Evolutionary conservation across 2,797 vertebrate species (phyloP).

Genomic region (Sibirionetta formosa): DNA sequence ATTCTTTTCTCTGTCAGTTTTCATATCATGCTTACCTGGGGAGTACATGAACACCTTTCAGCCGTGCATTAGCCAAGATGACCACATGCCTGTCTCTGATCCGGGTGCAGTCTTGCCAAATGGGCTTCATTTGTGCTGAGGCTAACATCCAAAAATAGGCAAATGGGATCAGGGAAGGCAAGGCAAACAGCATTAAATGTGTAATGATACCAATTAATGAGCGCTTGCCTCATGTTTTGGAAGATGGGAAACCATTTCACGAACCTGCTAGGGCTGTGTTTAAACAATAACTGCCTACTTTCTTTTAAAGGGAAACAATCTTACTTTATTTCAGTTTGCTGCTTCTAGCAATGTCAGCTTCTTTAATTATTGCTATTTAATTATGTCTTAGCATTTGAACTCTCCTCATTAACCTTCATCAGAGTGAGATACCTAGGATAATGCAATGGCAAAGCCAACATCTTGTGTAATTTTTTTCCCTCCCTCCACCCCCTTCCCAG

Average conservation of each 20-base stretch:
- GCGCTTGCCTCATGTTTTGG: conserved; percentile 1
- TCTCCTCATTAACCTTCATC: conserved; percentile 79
- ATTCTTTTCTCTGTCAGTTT: neutral
- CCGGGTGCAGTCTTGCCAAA: neutral
- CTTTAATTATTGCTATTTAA: conserved; percentile 79
- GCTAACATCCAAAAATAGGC: neutral
- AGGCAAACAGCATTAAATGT: neutral
- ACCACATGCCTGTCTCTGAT: neutral
- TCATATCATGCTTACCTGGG: neutral
- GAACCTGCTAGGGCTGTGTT: conserved; percentile 15
- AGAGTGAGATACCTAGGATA: conserved; percentile 65
- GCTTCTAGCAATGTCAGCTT: conserved; percentile 60
- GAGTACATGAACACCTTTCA: neutral
- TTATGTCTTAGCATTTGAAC: conserved; percentile 76
- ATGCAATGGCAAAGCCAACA: conserved; percentile 63
- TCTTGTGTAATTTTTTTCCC: conserved; percentile 21
- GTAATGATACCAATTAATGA: conserved; percentile 41
- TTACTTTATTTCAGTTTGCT: conserved; percentile 38
- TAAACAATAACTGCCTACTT: conserved; percentile 17
- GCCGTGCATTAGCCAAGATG: neutral
- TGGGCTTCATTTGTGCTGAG: neutral
- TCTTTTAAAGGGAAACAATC: conserved; percentile 26
- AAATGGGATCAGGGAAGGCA: neutral
- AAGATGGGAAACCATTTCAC: conserved; percentile 18
- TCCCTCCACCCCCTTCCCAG: neutral